These are phyloP conservation scores for Odontophorus gujanensis DNA, from an alignment of 2,113 vertebrate species.

Conservation along the genomic window DNA sequence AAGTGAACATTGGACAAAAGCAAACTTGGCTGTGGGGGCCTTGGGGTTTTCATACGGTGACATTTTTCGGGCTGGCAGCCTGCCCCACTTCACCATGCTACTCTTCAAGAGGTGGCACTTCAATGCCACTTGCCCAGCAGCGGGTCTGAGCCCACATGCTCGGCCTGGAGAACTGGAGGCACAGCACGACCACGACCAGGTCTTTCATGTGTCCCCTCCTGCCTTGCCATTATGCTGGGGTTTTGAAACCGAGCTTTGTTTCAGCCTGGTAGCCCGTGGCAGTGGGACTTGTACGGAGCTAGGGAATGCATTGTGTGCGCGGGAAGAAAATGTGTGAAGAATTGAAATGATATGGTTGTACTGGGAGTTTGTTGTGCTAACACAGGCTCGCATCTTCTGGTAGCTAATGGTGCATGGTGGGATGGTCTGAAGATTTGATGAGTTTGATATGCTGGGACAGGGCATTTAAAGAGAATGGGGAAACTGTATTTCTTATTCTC, in stretches of 20 bases:
- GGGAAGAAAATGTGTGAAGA: slow-evolving; percentile 68
- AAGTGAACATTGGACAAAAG: neutral
- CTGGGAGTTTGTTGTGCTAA: slow-evolving; percentile 49
- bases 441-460: slow-evolving; percentile 44
- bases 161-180: slow-evolving; percentile 36
- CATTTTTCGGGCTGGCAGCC: neutral
- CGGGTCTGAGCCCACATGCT: slow-evolving; percentile 11
- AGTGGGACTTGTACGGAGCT: slow-evolving; percentile 53
- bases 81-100: neutral
- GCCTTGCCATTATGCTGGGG: slow-evolving; percentile 44
- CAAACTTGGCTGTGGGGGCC: neutral
- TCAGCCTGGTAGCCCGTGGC: slow-evolving; percentile 68
- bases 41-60: slow-evolving; percentile 8
- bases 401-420: slow-evolving; percentile 26
- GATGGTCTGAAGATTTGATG: slow-evolving; percentile 37
- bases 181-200: neutral
- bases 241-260: slow-evolving; percentile 70
- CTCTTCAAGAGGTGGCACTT: slow-evolving; percentile 58
- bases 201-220: slow-evolving; percentile 33
- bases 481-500: slow-evolving; percentile 52
- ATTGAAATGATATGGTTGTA: slow-evolving; percentile 69
- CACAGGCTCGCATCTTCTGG: slow-evolving; percentile 18
- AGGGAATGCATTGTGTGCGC: slow-evolving; percentile 47
- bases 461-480: slow-evolving; percentile 44
- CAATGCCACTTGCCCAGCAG: neutral